phyloP scores from a whole-genome alignment of 2,888 invertebrate species.

The Archips xylosteana region DNA sequence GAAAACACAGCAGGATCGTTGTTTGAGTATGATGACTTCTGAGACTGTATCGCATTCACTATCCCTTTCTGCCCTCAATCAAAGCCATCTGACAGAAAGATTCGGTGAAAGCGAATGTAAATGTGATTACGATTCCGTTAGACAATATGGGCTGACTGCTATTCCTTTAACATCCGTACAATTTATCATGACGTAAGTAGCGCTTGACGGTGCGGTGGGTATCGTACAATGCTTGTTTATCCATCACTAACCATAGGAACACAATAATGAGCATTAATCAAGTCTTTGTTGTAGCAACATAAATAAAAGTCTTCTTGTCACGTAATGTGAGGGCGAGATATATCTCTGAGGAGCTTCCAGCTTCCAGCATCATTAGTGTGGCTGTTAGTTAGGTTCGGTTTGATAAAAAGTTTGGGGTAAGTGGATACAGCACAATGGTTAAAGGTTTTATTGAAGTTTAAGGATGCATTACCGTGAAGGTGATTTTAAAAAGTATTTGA shows the following conservation, averaged over 20 bases:
- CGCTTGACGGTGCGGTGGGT: neutral
- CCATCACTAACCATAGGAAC: neutral
- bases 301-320: constrained; percentile 21
- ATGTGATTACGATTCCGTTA: too few species aligned
- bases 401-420: neutral
- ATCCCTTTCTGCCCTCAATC: too few species aligned
- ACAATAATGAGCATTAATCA: constrained; percentile 20
- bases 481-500: too few species aligned
- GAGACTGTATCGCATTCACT: too few species aligned
- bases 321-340: neutral
- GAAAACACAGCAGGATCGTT: too few species aligned
- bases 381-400: neutral
- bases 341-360: neutral
- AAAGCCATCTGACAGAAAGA: too few species aligned
- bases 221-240: constrained; percentile 2
- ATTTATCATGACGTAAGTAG: neutral
- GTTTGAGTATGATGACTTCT: too few species aligned
- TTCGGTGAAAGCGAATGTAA: too few species aligned
- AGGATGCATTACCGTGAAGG: too few species aligned
- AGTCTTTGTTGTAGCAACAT: constrained; percentile 14
- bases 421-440: neutral
- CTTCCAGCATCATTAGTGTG: constrained; percentile 1
- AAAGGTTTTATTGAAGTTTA: neutral
- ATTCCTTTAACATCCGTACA: neutral
- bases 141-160: neutral